phyloP scores from a whole-genome alignment of 2,113 vertebrate genomes.

The Anser cygnoides region DNA sequence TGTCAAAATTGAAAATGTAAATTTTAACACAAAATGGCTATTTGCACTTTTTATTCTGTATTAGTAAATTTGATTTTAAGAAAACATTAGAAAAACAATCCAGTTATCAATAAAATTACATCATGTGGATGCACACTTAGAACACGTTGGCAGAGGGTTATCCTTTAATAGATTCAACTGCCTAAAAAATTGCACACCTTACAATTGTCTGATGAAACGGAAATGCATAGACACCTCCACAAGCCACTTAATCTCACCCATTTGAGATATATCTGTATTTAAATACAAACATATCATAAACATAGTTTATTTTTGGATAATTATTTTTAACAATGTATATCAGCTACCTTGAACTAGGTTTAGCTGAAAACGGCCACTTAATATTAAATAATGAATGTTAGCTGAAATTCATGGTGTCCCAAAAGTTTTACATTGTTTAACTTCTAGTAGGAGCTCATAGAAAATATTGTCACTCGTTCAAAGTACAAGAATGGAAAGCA shows the following conservation, averaged over 20 bases:
- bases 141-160: neutral
- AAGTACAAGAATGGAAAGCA: neutral
- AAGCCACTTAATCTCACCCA: neutral
- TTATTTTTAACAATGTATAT: neutral
- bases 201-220: neutral
- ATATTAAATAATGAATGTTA: neutral
- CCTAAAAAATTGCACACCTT: conserved; percentile 1
- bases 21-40: neutral
- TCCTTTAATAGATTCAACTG: neutral
- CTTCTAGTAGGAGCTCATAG: neutral
- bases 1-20: neutral
- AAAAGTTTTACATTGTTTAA: neutral
- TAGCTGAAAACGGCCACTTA: neutral
- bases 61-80: neutral
- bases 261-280: neutral
- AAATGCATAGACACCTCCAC: neutral
- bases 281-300: neutral
- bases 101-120: conserved; percentile 7
- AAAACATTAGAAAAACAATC: neutral
- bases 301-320: neutral
- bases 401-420: neutral
- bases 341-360: neutral
- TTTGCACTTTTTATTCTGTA: neutral
- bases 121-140: neutral
- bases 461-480: neutral